Percentiles rank a stretch among this genome's conserved stretches.
Evolutionary conservation across 2,113 vertebrate genomes (phyloP).

Genomic region (Pipra filicauda): DNA sequence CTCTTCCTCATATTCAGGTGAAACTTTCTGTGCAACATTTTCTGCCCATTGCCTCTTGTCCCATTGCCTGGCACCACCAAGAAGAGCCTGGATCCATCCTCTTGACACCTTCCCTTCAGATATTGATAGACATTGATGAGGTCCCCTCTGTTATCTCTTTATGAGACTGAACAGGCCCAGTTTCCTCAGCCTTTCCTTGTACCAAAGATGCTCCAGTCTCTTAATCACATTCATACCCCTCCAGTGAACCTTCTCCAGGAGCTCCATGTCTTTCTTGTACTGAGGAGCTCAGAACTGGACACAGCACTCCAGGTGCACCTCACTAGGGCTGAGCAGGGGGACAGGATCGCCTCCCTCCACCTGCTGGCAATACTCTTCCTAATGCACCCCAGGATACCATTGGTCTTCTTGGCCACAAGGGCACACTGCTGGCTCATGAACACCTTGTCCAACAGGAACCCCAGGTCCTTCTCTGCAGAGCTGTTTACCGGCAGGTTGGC

Average conservation of each 20-base stretch:
- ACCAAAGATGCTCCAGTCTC: background rate
- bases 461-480: background rate
- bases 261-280: background rate
- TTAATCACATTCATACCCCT: fast-evolving
- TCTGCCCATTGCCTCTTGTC: background rate
- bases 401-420: background rate
- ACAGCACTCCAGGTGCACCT: background rate
- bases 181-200: fast-evolving
- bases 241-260: fast-evolving
- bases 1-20: background rate
- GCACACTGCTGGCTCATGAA: background rate
- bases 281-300: background rate
- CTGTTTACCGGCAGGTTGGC: background rate
- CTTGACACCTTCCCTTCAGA: background rate
- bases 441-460: background rate
- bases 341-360: fast-evolving
- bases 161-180: background rate
- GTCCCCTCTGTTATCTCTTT: background rate
- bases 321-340: background rate
- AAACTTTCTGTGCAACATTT: background rate
- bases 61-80: fast-evolving
- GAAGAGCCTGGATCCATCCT: background rate
- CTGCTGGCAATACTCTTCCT: background rate
- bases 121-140: too few relatives aligned
- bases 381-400: background rate